phyloP scores from a whole-genome alignment of 1,140 invertebrate genomes.

The Grapholita molesta region DNA sequence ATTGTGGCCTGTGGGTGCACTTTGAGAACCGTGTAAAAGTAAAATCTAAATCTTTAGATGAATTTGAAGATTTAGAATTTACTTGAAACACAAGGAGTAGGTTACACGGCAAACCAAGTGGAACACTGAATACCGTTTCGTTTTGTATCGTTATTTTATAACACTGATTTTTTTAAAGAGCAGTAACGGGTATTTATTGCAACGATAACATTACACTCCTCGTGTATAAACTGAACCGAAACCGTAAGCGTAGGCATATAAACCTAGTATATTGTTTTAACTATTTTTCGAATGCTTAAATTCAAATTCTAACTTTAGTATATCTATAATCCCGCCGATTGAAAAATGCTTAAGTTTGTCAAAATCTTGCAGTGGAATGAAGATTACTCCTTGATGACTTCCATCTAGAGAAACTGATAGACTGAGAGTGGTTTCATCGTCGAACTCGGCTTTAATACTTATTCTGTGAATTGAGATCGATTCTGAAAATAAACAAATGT shows the following conservation, averaged over 20 bases:
- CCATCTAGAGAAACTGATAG: neutral
- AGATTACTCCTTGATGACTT: neutral
- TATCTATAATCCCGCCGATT: neutral
- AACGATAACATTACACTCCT: too few relatives aligned
- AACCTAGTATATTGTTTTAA: too few relatives aligned
- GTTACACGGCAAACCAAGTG: neutral
- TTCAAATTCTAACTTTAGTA: neutral
- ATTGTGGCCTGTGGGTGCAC: too few relatives aligned
- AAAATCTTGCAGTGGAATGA: neutral
- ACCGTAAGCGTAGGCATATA: too few relatives aligned
- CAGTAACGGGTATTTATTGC: too few relatives aligned
- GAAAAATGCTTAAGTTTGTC: neutral
- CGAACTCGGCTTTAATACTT: neutral
- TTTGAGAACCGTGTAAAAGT: too few relatives aligned
- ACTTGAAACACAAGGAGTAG: neutral
- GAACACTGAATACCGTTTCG: too few relatives aligned
- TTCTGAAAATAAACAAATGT: neutral
- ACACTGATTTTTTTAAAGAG: too few relatives aligned
- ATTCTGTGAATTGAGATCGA: neutral
- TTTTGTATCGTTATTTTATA: too few relatives aligned
- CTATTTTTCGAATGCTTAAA: neutral
- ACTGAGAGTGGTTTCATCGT: neutral
- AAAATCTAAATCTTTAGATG: too few relatives aligned
- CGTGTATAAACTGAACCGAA: too few relatives aligned
- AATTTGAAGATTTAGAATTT: neutral